A percentile compares a stretch with the other conserved stretches of the same genome.
These are phyloP conservation scores for Pseudochromis fuscus DNA, from an alignment of 2,797 vertebrate genomes.

Conservation along the genomic window DNA sequence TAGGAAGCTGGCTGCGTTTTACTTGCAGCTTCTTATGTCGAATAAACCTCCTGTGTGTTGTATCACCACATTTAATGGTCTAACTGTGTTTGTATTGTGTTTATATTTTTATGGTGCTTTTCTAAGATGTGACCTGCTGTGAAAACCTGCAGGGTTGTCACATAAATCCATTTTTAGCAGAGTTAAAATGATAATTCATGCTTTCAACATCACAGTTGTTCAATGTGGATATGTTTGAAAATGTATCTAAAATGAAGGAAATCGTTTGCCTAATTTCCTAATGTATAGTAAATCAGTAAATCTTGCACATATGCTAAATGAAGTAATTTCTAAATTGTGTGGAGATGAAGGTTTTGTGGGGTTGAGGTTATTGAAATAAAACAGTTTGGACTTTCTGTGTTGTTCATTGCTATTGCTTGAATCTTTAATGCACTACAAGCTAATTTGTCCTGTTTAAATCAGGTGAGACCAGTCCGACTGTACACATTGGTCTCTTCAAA, in stretches of 20 bases:
- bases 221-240: too few species aligned
- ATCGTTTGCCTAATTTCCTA: too few species aligned
- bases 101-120: neutral
- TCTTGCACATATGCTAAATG: neutral
- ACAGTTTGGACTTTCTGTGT: neutral
- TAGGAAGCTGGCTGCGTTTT: too few species aligned
- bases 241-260: too few species aligned
- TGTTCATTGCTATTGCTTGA: neutral
- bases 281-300: too few species aligned
- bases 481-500: neutral
- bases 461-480: neutral
- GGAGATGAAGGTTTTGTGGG: too few species aligned
- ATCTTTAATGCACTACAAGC: neutral
- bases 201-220: too few species aligned
- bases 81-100: neutral
- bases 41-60: neutral
- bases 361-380: neutral
- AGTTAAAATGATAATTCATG: too few species aligned
- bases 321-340: constrained; percentile 2
- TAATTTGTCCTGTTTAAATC: constrained; percentile 1
- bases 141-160: too few species aligned
- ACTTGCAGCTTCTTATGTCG: too few species aligned
- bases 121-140: too few species aligned
- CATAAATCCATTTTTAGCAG: too few species aligned
- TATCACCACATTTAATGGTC: neutral